Base-by-base conservation (phyloP, 2,797 vertebrate species). In the Masticophis lateralis region DNA sequence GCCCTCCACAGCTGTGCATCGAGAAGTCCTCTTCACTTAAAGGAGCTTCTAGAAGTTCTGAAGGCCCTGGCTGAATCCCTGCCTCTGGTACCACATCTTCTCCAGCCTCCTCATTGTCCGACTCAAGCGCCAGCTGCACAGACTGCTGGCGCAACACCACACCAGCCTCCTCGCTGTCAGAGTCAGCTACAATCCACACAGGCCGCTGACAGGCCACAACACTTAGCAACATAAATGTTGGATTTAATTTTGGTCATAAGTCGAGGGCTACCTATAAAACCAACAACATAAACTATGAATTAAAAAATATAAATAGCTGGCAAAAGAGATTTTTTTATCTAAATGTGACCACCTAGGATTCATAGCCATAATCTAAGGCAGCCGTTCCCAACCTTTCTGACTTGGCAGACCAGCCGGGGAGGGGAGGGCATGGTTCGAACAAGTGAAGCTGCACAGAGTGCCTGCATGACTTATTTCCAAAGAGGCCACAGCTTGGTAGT, bases 371-470 rank as follows among this genome's bases (percentile, higher is more conserved):
- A 20, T 20, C 69, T 74, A 20, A 37, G 32, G 16, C 28, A 66
- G 63, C 0, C 4, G 12, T 14, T 12, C 63, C 28, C 63, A 66
- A n/a, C 4, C 1, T 66, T 66, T 66, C 28, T 12, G 0, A 66
- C 12, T n/a, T 66, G 63, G 61, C 4, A 12, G 63, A 66, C 12
- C 12, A n/a, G 12, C 0, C 0, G 28, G 28, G 28, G 63, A 12
- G 27, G 3, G 61, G 27, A 63, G 4, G 63, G 28, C 4, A n/a
- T 66, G 28, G 63, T 66, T 66, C 5, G 5, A 12, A 66, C 12
- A n/a, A n/a, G 28, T 5, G 28, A 27, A n/a, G 4, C 27, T 66
- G 1, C 2, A 66, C 12, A 4, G 1, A 12, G 2, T 1, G 0
- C 12, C 28, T 66, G 28, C 28, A 13, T 0, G 2, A 2, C 13